Conservation (phyloP, 2,113 vertebrate species). For the Empidonax traillii region DNA sequence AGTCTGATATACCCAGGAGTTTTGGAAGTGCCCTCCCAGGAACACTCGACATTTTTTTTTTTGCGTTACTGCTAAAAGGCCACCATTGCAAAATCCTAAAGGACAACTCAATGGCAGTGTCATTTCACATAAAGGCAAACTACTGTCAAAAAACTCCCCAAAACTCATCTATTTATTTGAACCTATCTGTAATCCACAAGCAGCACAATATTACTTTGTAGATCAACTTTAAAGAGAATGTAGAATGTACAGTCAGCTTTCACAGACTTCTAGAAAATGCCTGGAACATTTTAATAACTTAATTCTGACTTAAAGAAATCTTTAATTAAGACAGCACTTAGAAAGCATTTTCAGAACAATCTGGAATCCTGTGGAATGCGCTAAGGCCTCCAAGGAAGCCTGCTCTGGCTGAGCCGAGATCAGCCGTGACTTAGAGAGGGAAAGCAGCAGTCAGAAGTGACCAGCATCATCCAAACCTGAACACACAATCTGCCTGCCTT, state of each 20-base stretch:
- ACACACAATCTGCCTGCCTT: rapidly evolving
- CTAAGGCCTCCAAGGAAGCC: constrained; percentile 1
- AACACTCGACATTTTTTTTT: neutral
- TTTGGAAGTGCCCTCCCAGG: neutral
- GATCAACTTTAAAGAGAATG: constrained; percentile 55
- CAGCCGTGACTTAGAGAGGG: neutral
- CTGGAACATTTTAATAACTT: constrained; percentile 60
- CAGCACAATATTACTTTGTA: constrained; percentile 44
- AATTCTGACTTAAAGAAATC: constrained; percentile 61
- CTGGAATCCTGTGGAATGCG: constrained; percentile 56
- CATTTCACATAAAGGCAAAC: constrained; percentile 50
- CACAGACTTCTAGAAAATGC: constrained; percentile 47
- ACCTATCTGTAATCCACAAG: neutral
- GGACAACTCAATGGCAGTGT: constrained; percentile 21
- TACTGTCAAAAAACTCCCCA: neutral
- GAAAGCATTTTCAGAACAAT: constrained; percentile 57
- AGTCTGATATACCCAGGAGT: neutral
- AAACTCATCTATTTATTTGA: neutral
- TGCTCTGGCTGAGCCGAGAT: neutral
- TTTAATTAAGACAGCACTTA: constrained; percentile 67
- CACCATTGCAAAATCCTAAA: constrained; percentile 22
- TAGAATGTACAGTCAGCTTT: constrained; percentile 55
- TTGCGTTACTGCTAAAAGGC: constrained; percentile 36
- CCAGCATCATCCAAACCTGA: neutral
- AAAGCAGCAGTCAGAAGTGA: neutral